Evolutionary conservation across 2,113 vertebrate genomes (phyloP).

Genomic region (Silurus glanis): DNA sequence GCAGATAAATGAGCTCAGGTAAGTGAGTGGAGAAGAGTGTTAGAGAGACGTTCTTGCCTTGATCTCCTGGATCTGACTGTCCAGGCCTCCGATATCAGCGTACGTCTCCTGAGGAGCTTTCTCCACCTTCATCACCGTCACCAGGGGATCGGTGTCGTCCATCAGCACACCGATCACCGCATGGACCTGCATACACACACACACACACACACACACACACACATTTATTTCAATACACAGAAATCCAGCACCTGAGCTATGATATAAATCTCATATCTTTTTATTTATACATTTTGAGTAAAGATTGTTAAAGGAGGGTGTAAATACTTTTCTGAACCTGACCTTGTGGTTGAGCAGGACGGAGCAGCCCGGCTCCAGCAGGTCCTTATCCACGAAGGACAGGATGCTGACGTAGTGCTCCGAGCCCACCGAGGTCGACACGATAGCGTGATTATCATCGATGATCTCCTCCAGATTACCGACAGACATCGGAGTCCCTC

Average conservation of each 20-base stretch:
- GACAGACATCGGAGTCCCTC: slow-evolving; percentile 96
- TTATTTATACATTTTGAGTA: no score
- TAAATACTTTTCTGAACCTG: not conserved
- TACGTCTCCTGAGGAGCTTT: slow-evolving; percentile 97
- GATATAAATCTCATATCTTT: no score
- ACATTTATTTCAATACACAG: no score
- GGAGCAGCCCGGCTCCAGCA: slow-evolving; percentile 94
- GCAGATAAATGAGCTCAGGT: not conserved
- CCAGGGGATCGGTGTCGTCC: slow-evolving; percentile 96
- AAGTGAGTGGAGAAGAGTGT: not conserved
- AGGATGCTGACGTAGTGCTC: slow-evolving; percentile 98
- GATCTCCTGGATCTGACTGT: slow-evolving; percentile 98
- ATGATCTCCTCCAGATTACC: slow-evolving; percentile 97
- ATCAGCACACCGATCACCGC: slow-evolving; percentile 96
- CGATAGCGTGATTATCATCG: slow-evolving; percentile 96
- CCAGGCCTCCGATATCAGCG: slow-evolving; percentile 94
- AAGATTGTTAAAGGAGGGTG: no score
- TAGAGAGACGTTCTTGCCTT: slow-evolving; percentile 73
- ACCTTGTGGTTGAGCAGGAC: slow-evolving; percentile 98
- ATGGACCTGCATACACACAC: slow-evolving; percentile 79
- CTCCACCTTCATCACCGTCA: slow-evolving; percentile 98
- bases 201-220: not conserved
- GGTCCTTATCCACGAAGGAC: slow-evolving; percentile 97
- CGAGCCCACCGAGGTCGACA: slow-evolving; percentile 95
- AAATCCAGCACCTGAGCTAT: no score